phyloP scores from a whole-genome alignment of 2,113 vertebrate species.

The Pedionomus torquatus region DNA sequence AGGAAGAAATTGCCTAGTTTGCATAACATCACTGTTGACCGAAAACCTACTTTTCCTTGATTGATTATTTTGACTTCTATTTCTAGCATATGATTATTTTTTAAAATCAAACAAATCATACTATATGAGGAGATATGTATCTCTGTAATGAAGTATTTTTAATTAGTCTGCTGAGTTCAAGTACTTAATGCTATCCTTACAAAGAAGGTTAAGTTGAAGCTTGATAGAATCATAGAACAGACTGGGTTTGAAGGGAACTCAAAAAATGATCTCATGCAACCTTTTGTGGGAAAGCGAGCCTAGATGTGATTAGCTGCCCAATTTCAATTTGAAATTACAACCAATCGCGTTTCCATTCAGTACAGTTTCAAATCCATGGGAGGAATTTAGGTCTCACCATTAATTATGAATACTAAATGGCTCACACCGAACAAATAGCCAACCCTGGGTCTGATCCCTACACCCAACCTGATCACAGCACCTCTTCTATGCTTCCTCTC shows the following conservation, averaged over 20 bases:
- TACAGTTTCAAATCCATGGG: neutral
- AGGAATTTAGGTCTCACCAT: neutral
- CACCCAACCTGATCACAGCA: neutral
- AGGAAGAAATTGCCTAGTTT: neutral
- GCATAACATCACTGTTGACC: neutral
- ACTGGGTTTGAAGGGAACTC: neutral
- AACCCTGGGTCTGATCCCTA: fast-evolving
- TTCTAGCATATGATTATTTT: neutral
- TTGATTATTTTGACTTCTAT: neutral
- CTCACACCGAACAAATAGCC: neutral
- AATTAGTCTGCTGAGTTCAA: neutral
- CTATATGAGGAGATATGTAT: neutral
- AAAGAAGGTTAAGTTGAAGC: neutral
- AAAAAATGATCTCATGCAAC: neutral
- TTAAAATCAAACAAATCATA: neutral
- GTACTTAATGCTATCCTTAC: neutral
- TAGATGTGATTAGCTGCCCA: neutral
- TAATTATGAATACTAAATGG: neutral
- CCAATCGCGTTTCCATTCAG: neutral
- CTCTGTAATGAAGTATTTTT: neutral
- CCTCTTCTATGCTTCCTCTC: neutral
- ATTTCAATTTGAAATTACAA: neutral
- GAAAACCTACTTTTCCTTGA: neutral
- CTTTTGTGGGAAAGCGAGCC: neutral
- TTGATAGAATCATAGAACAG: neutral